Evolutionary conservation across 2,888 invertebrate species (phyloP).

Genomic region (Sphaerophoria taeniata): DNA sequence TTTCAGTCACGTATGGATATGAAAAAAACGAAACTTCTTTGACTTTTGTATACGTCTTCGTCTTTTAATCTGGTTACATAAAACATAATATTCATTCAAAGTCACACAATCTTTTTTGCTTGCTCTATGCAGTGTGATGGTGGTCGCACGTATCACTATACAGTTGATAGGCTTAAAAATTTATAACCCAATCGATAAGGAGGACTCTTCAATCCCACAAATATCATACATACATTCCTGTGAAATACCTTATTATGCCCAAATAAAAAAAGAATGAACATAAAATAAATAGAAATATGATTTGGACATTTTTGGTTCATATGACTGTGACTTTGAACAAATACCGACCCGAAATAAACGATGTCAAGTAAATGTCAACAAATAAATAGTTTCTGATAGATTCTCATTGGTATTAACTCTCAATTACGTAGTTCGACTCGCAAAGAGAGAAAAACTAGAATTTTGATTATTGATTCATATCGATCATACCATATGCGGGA

Average conservation of each 20-base stretch:
- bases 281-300: constrained; percentile 3
- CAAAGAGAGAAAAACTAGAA: too few relatives aligned
- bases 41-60: too few relatives aligned
- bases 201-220: not conserved
- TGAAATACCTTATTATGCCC: constrained; percentile 29
- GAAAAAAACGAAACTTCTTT: not conserved
- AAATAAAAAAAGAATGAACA: too few relatives aligned
- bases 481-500: too few relatives aligned
- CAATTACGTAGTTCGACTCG: constrained; percentile 2
- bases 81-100: constrained; percentile 72
- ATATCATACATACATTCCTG: not conserved
- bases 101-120: constrained; percentile 40
- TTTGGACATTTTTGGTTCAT: constrained; percentile 18
- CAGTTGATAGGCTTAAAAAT: not conserved
- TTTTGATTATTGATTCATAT: constrained; percentile 14
- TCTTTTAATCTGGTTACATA: constrained; percentile 67
- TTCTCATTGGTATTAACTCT: constrained; percentile 5
- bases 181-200: too few relatives aligned
- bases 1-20: constrained; percentile 69
- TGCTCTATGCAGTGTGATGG: not conserved
- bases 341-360: not conserved
- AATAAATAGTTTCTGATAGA: constrained; percentile 51
- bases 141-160: constrained; percentile 14
- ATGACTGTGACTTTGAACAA: constrained; percentile 16
- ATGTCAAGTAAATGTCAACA: constrained; percentile 40